Evolutionary conservation across 2,113 vertebrate species (phyloP).

Genomic region (Crocuta crocuta): DNA sequence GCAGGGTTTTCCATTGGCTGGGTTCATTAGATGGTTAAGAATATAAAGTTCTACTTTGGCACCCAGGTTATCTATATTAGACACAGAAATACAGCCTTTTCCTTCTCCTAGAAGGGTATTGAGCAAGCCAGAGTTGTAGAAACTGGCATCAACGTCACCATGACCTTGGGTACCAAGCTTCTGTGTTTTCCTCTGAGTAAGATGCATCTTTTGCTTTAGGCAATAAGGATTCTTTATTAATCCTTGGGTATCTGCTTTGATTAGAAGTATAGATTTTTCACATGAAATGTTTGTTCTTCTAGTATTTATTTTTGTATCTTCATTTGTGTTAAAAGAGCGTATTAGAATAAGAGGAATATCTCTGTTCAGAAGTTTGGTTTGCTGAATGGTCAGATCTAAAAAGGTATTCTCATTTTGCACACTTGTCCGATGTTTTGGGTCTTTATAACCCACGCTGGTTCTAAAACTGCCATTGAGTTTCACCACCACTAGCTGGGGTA

Average conservation of each 20-base stretch:
- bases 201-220: slow-evolving; percentile 92
- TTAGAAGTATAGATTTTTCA: slow-evolving; percentile 97
- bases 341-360: slow-evolving; percentile 96
- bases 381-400: slow-evolving; percentile 96
- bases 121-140: slow-evolving; percentile 94
- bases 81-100: slow-evolving; percentile 96
- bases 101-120: slow-evolving; percentile 92
- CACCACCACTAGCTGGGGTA: slow-evolving; percentile 95
- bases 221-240: slow-evolving; percentile 96
- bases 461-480: slow-evolving; percentile 97
- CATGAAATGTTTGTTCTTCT: slow-evolving; percentile 94
- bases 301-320: slow-evolving; percentile 97
- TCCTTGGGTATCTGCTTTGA: slow-evolving; percentile 97
- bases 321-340: slow-evolving; percentile 98
- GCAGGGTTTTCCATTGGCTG: slow-evolving; percentile 92
- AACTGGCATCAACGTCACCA: slow-evolving; percentile 95
- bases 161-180: slow-evolving; percentile 98
- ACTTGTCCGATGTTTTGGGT: slow-evolving; percentile 96
- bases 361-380: slow-evolving; percentile 97
- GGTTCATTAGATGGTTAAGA: slow-evolving; percentile 95
- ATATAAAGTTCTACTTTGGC: slow-evolving; percentile 97
- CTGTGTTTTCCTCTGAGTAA: slow-evolving; percentile 90
- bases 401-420: slow-evolving; percentile 97
- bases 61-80: slow-evolving; percentile 97
- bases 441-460: slow-evolving; percentile 98